These are phyloP conservation scores for Eubucco bourcierii DNA, from an alignment of 2,113 vertebrate genomes.

Conservation along the genomic window DNA sequence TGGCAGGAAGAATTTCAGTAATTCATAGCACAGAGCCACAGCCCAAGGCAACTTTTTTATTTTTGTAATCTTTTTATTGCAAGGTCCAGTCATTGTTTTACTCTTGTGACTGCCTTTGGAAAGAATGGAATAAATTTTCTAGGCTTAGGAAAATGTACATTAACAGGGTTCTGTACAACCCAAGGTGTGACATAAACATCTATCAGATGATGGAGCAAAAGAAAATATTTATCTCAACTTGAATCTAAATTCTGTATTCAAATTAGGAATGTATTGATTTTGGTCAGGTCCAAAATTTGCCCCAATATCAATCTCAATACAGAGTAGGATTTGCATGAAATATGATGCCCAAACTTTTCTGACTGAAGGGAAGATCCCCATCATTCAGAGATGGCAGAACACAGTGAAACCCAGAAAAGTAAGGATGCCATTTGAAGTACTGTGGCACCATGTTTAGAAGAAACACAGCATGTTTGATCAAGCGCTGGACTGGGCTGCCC, in stretches of 20 bases:
- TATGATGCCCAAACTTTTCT: not conserved
- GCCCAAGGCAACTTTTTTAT: not conserved
- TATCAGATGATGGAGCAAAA: not conserved
- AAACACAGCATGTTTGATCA: not conserved
- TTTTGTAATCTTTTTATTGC: not conserved
- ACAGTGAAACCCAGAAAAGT: not conserved
- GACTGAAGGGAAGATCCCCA: not conserved
- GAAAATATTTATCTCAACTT: not conserved
- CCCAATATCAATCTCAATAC: not conserved
- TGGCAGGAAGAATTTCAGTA: not conserved
- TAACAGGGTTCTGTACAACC: not conserved
- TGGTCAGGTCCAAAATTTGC: not conserved
- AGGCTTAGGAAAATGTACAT: not conserved
- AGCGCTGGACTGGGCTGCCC: too few relatives aligned
- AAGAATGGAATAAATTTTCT: not conserved
- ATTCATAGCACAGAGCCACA: not conserved
- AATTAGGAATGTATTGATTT: not conserved
- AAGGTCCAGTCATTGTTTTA: not conserved
- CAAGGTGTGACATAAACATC: not conserved
- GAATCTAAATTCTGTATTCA: not conserved
- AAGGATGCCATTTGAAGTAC: not conserved
- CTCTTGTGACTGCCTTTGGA: not conserved
- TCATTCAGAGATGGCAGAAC: not conserved
- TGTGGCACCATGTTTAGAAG: not conserved
- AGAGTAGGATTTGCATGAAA: not conserved